These are phyloP conservation scores for Rhagium mordax DNA, from an alignment of 2,888 invertebrate genomes.

Conservation along the genomic window DNA sequence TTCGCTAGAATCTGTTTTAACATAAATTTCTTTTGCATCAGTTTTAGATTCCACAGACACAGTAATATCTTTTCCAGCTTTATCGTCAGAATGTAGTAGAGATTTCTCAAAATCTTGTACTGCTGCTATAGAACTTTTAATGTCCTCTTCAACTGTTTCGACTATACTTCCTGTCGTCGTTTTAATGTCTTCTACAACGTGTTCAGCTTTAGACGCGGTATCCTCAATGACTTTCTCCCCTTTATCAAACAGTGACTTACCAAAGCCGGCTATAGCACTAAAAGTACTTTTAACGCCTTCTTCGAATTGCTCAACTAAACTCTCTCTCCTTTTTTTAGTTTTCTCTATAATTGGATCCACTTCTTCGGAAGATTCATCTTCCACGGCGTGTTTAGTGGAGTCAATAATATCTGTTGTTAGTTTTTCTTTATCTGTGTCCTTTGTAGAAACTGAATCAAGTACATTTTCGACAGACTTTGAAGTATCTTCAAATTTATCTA, in stretches of 20 bases:
- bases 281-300: constrained; percentile 1
- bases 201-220: constrained; percentile 1
- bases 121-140: not conserved
- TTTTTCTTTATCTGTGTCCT: constrained; percentile 63
- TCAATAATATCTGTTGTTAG: constrained; percentile 2
- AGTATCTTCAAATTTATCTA: constrained; percentile 18
- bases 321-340: constrained; percentile 15
- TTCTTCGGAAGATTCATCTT: not conserved
- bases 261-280: constrained; percentile 10
- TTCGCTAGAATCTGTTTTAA: not conserved
- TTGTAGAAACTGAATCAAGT: constrained; percentile 51
- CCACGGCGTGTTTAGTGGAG: not conserved
- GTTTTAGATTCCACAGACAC: not conserved
- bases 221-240: constrained; percentile 21
- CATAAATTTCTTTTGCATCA: not conserved
- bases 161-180: not conserved
- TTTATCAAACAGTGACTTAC: constrained; percentile 9
- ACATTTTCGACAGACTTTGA: constrained; percentile 9
- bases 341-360: not conserved
- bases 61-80: not conserved
- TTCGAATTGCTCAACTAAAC: constrained; percentile 4
- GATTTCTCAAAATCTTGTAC: constrained; percentile 41
- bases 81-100: constrained; percentile 7
- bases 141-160: constrained; percentile 15
- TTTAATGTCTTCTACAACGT: constrained; percentile 23